phyloP scores from a whole-genome alignment of 2,888 invertebrate genomes.

The Creontiades dilutus region DNA sequence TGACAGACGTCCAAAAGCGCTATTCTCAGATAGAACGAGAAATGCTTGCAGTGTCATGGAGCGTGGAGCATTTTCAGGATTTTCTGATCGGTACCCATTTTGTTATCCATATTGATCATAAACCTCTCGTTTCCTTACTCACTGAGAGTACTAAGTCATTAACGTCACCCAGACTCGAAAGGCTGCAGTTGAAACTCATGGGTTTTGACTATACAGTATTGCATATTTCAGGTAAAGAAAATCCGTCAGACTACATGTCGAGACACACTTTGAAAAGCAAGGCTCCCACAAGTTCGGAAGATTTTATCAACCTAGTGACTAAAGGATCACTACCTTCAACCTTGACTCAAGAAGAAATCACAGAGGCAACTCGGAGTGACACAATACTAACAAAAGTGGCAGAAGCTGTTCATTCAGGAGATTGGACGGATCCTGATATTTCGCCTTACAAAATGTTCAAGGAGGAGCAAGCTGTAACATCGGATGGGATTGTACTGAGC shows the following conservation, averaged over 20 bases:
- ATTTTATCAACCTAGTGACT: background rate
- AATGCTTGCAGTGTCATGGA: background rate
- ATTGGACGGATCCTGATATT: background rate
- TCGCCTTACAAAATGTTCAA: background rate
- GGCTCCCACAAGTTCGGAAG: background rate
- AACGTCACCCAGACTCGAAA: background rate
- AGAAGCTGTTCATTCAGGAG: background rate
- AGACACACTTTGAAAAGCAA: background rate
- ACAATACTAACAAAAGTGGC: background rate
- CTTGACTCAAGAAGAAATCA: background rate
- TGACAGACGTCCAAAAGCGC: too few relatives aligned
- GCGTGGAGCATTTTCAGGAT: background rate
- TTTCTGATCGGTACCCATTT: background rate
- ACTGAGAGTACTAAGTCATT: too few relatives aligned
- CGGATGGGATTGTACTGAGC: background rate
- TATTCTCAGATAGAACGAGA: too few relatives aligned
- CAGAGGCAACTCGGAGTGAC: background rate
- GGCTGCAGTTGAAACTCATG: conserved; percentile 4
- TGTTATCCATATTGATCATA: background rate
- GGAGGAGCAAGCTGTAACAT: background rate
- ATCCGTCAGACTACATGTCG: conserved; percentile 46
- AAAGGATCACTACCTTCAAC: background rate
- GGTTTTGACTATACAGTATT: background rate
- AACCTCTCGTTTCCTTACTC: background rate
- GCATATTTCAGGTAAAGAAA: conserved; percentile 2